Evolutionary conservation across 2,797 vertebrate species (phyloP), one percentile per base, ranked within the genome.

Genomic region (Peromyscus melanophrys): DNA sequence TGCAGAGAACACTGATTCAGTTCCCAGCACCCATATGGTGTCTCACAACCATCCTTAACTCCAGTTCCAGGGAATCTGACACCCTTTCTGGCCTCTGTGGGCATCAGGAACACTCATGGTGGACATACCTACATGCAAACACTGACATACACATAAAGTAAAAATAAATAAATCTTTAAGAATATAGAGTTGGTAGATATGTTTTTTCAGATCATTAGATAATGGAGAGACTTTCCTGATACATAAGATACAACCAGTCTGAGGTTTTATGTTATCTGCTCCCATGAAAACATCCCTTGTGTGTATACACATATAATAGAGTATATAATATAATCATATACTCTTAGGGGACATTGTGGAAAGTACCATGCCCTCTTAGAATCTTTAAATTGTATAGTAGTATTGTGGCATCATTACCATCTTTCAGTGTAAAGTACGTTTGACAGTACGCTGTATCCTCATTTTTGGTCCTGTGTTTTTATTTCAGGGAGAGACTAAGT

Each of bases 401-500:
- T 71, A 29, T 17, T 80, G 19, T 92, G 52, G 17, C 37, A 63
- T 89, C 49, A 61, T 89, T 85, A 78, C 27, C 67, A 29, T 43
- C 34, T 92, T 96, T 82, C 69, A 9, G 17, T 90, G 43, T 31
- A 75, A 96, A 61, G 14, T 83, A 75, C 67, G n/a, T 83, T 93
- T 69, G 67, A 83, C 63, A 83, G 12, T 34, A 86, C 75, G 63
- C n/a, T 78, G 40, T 96, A 71, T 69, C n/a, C 61, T 77, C 14
- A 59, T 37, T 71, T 92, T 81, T n/a, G 29, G 31, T 87, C 59
- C 40, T 78, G 23, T 86, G 82, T 84, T 90, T 61, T 88, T 90
- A 75, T 87, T 80, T 85, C 73, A 89, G 29, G 37, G 63, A 95
- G 17, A 92, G 61, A 93, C 69, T 52, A 84, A 76, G 2, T 90